phyloP scores from a whole-genome alignment of 1,140 invertebrate species.

The Lepidurus packardi region DNA sequence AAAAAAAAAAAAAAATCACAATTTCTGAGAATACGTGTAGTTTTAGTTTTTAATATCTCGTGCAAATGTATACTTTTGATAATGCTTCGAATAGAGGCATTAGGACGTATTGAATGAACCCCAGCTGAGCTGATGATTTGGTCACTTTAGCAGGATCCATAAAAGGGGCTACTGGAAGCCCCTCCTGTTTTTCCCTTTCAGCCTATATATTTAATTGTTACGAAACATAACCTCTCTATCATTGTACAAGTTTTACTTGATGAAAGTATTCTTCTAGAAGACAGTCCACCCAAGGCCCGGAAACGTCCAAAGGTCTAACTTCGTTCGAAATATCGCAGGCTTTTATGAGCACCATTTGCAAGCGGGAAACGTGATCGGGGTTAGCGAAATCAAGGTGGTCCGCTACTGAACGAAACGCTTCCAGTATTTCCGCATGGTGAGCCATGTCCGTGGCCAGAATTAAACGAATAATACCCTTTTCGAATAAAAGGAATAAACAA shows the following conservation, averaged over 20 bases:
- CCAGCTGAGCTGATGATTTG: conserved; percentile 47
- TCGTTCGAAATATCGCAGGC: conserved; percentile 50
- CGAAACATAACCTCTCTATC: neutral
- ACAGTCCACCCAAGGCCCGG: conserved; percentile 48
- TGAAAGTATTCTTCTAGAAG: conserved; percentile 49
- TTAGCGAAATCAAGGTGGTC: conserved; percentile 38
- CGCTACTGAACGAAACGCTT: conserved; percentile 44
- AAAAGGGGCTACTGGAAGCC: conserved; percentile 48
- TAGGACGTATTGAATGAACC: conserved; percentile 49
- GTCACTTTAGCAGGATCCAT: conserved; percentile 50
- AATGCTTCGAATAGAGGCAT: conserved; percentile 42
- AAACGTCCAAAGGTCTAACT: conserved; percentile 47
- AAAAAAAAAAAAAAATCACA: too few relatives aligned
- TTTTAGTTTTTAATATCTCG: neutral
- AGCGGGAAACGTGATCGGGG: conserved; percentile 43
- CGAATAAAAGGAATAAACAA: neutral
- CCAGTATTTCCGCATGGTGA: conserved; percentile 46
- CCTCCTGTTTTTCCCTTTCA: conserved; percentile 46
- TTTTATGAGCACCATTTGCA: conserved; percentile 49
- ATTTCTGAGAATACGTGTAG: neutral
- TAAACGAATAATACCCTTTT: conserved; percentile 45
- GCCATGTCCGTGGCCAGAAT: conserved; percentile 50
- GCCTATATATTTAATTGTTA: conserved; percentile 35
- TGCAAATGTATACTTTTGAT: conserved; percentile 25
- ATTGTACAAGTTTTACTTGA: conserved; percentile 37